Evolutionary conservation across 1,140 invertebrate species (phyloP).

Genomic region (Drosophila pectinifera): DNA sequence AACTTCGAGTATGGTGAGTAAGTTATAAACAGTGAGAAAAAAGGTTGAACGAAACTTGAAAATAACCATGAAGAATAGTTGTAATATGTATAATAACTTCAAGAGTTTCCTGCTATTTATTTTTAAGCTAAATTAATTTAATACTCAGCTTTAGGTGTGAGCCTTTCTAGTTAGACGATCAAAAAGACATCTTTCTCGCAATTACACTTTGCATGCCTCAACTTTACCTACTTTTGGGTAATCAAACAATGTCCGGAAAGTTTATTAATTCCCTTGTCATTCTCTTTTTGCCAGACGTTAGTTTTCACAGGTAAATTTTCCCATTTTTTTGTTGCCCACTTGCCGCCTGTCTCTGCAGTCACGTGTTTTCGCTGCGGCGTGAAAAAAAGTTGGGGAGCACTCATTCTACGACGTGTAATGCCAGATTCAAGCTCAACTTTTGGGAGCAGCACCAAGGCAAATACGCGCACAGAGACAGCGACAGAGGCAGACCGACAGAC

Average conservation of each 20-base stretch:
- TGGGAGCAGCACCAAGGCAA: slow-evolving; percentile 14
- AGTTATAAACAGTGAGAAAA: neutral
- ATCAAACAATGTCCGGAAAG: slow-evolving; percentile 39
- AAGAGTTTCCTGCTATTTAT: too few species aligned
- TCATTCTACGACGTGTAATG: slow-evolving; percentile 47
- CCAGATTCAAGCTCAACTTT: slow-evolving; percentile 63
- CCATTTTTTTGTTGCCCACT: slow-evolving; percentile 18
- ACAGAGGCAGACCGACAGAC: neutral
- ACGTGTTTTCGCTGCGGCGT: slow-evolving; percentile 51
- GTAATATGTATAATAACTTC: too few species aligned
- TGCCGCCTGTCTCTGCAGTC: slow-evolving; percentile 41
- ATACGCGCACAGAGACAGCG: slow-evolving; percentile 24
- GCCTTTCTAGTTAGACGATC: neutral
- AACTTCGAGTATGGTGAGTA: neutral
- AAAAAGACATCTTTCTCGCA: slow-evolving; percentile 22
- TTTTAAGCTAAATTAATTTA: neutral
- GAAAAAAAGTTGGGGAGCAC: slow-evolving; percentile 53
- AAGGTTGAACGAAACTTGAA: too few species aligned
- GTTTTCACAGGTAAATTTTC: slow-evolving; percentile 29
- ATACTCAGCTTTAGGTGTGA: neutral
- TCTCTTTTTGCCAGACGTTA: slow-evolving; percentile 11
- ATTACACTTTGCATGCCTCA: slow-evolving; percentile 18
- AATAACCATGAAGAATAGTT: too few species aligned
- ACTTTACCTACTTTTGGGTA: slow-evolving; percentile 32
- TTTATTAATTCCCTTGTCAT: slow-evolving; percentile 51